A percentile compares a stretch with the other conserved stretches of the same genome.
Conservation (phyloP, 2,888 invertebrate genomes). For the Eilema caniola region DNA sequence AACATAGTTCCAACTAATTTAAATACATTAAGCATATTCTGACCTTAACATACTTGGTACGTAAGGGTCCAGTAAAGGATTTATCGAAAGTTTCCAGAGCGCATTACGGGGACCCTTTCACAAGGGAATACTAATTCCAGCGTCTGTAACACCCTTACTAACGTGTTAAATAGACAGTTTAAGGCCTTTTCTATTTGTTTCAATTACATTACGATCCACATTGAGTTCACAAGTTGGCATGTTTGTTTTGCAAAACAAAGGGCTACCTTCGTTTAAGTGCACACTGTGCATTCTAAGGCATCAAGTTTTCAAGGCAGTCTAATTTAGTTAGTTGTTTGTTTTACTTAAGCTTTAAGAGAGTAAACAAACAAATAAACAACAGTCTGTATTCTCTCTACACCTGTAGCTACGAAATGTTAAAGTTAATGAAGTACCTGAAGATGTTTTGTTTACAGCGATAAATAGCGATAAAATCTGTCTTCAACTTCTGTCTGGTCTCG, state of each 20-base stretch:
- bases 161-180: conserved; percentile 46
- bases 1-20: conserved; percentile 42
- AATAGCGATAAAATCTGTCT: no score
- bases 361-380: not conserved
- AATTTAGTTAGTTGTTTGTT: conserved; percentile 2
- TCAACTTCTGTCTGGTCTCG: conserved; percentile 87
- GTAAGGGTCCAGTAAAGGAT: conserved; percentile 45
- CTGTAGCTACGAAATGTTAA: not conserved
- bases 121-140: conserved; percentile 49
- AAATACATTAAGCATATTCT: conserved; percentile 43
- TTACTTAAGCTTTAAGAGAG: not conserved
- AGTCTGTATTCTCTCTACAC: not conserved
- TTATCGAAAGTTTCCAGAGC: conserved; percentile 53
- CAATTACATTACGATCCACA: conserved; percentile 33
- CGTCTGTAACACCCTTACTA: conserved; percentile 35
- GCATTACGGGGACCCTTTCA: conserved; percentile 45
- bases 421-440: not conserved
- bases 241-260: conserved; percentile 10
- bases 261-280: not conserved
- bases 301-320: not conserved
- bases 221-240: conserved; percentile 11
- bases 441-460: no score
- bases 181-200: conserved; percentile 39
- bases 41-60: conserved; percentile 38
- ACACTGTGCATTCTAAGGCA: not conserved